Conservation (phyloP, 1,140 invertebrate species). For the Belonocnema kinseyi region DNA sequence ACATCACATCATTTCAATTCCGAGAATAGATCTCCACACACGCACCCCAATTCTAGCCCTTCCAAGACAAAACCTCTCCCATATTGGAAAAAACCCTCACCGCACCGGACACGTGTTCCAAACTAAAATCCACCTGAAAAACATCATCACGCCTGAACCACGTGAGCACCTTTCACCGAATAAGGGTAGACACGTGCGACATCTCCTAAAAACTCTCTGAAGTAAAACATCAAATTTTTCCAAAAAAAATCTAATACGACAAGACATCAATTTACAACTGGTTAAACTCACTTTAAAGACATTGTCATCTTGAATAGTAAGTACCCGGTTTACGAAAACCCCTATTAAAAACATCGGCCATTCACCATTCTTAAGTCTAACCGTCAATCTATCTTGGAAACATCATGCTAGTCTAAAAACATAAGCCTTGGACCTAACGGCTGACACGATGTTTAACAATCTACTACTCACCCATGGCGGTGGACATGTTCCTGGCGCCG, state of each 20-base stretch:
- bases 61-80: background rate
- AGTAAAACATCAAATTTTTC: background rate
- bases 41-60: background rate
- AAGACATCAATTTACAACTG: background rate
- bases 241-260: background rate
- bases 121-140: background rate
- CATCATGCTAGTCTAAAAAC: background rate
- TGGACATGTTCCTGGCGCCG: conserved; percentile 34
- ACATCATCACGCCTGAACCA: background rate
- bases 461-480: conserved; percentile 40
- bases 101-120: background rate
- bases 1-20: background rate
- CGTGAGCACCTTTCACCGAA: background rate
- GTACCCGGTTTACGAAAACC: too few species aligned
- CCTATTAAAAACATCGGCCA: too few species aligned
- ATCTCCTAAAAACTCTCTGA: background rate
- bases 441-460: too few species aligned
- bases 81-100: conserved; percentile 19
- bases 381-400: too few species aligned
- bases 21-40: background rate
- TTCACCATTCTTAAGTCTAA: too few species aligned
- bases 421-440: too few species aligned
- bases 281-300: too few species aligned
- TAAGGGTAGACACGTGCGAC: background rate
- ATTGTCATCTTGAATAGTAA: too few species aligned